Evolutionary conservation across 2,888 invertebrate species (phyloP), one percentile per base, ranked within the genome.

Genomic region (Stenodera caucasica): DNA sequence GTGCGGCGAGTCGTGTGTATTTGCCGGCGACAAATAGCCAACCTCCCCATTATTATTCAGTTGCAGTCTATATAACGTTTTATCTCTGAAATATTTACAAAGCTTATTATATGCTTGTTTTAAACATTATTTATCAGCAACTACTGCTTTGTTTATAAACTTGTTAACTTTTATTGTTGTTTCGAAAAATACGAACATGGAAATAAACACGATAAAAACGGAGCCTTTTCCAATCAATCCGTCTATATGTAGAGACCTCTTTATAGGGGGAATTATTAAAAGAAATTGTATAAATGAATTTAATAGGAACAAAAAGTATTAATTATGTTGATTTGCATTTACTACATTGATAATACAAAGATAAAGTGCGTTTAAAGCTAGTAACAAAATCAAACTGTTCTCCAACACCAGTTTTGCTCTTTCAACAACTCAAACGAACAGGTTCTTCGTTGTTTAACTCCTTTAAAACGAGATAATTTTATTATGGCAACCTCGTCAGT

Each of bases 1-100:
- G 57, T 63, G 53, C 63, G 59, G 57, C 57, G 53, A 59, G 63
- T 54, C 63, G 63, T 56, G 62, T 58, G 63, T 57, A 57, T 63
- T 63, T 59, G 53, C 55, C 55, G 26, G 45, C 35, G 58, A 49
- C 55, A 55, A 33, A 49, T 49, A 55, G n/a, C 29, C 45, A 51
- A 52, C 52, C 52, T 52, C 52, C 52, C 52, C 52, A 52, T 52
- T 52, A 52, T 32, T 52, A 52, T 52, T 52, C 52, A 52, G 52
- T 52, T 52, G 52, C 52, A 52, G 32, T 21, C 12, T 33, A 33
- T 30, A 45, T 26, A 26, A 26, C 45, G 45, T 45, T 45, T 52
- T 52, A 52, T 52, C 52, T 52, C 32, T 52, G 52, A 52, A 52
- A 52, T 52, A 52, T 52, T 52, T 52, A 52, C 52, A 52, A 15